phyloP scores from a whole-genome alignment of 2,113 vertebrate genomes.

The Lathamus discolor region DNA sequence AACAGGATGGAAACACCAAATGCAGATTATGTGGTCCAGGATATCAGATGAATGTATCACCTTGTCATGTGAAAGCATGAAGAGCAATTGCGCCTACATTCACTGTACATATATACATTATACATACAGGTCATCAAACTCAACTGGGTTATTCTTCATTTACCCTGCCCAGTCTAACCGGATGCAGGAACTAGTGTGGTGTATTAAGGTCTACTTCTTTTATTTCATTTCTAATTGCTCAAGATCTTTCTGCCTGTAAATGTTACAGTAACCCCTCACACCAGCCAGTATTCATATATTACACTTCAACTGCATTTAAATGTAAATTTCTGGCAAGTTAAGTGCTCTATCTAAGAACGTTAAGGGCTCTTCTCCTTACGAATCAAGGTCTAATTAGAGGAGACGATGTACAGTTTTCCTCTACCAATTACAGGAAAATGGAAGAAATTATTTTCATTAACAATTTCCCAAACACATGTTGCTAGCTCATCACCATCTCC shows the following conservation, averaged over 20 bases:
- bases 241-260: slow-evolving; percentile 58
- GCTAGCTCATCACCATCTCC: slow-evolving; percentile 30
- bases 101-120: neutral
- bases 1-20: neutral
- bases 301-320: slow-evolving; percentile 83
- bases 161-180: neutral
- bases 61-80: neutral
- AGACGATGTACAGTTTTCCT: slow-evolving; percentile 64
- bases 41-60: neutral
- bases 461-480: slow-evolving; percentile 58
- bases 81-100: neutral
- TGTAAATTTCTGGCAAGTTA: slow-evolving; percentile 80
- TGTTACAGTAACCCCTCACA: slow-evolving; percentile 70
- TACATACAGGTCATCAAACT: neutral
- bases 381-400: slow-evolving; percentile 76
- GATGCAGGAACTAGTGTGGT: neutral
- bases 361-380: slow-evolving; percentile 74
- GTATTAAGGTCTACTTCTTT: slow-evolving; percentile 58
- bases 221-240: slow-evolving; percentile 61
- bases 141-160: neutral
- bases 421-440: slow-evolving; percentile 73
- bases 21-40: neutral
- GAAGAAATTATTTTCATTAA: slow-evolving; percentile 71
- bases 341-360: slow-evolving; percentile 75
- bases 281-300: slow-evolving; percentile 69